A percentile compares a stretch with the other conserved stretches of the same genome.
phyloP scores from a whole-genome alignment of 2,797 vertebrate genomes.

The Telmatherina bonti region DNA sequence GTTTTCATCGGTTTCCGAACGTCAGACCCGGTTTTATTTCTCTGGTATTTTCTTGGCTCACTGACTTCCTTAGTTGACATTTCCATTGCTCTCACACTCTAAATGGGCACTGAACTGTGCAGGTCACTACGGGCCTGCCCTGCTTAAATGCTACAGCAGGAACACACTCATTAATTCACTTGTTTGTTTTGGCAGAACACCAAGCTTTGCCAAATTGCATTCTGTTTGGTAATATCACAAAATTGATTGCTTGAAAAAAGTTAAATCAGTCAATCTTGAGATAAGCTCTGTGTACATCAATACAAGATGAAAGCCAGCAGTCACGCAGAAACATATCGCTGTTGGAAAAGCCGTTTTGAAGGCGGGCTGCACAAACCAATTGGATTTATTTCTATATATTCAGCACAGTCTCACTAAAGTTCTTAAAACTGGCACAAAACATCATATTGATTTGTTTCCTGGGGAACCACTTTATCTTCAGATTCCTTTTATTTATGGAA shows the following conservation, averaged over 20 bases:
- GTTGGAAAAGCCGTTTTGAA: not conserved
- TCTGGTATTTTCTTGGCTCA: conserved; percentile 44
- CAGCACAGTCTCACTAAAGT: not conserved
- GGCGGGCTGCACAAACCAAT: not conserved
- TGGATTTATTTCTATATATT: not conserved
- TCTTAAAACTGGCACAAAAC: not conserved
- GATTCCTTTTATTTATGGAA: not conserved
- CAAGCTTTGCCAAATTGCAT: conserved; percentile 8
- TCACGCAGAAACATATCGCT: not conserved
- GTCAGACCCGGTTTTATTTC: conserved; percentile 54
- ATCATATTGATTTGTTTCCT: not conserved
- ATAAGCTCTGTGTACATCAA: conserved; percentile 1
- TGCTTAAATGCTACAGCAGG: conserved; percentile 60
- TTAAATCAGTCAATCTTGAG: not conserved
- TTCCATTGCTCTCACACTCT: conserved; percentile 57
- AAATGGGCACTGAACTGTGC: conserved; percentile 37
- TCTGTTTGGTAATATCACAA: not conserved
- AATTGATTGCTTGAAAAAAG: conserved; percentile 1
- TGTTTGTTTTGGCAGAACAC: conserved; percentile 36
- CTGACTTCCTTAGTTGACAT: conserved; percentile 62
- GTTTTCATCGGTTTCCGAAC: conserved; percentile 53
- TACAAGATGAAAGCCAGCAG: not conserved
- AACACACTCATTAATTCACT: conserved; percentile 48
- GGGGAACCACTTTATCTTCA: not conserved
- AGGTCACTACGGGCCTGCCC: conserved; percentile 38